A percentile compares a stretch with the other conserved stretches of the same genome.
Conservation (phyloP, 2,113 vertebrate genomes). For the Tylochromis polylepis region DNA sequence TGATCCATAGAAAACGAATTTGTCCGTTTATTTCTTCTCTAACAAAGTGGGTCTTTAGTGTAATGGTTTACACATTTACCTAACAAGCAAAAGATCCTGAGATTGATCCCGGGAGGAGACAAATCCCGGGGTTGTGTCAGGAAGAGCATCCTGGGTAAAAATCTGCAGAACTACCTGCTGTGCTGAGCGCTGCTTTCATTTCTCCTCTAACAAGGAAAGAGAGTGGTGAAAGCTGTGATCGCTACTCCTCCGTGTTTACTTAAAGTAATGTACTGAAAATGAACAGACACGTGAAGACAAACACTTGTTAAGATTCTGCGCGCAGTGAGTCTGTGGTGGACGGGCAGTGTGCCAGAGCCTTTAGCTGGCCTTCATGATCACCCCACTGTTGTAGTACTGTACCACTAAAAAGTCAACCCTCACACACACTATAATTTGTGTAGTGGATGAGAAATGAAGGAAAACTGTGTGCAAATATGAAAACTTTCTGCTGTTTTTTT, state of each 20-base stretch:
- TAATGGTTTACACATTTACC: neutral
- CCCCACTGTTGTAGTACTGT: neutral
- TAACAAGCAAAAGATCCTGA: neutral
- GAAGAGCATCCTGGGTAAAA: neutral
- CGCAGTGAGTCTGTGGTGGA: neutral
- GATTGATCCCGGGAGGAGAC: neutral
- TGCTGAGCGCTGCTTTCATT: neutral
- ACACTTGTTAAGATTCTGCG: constrained; percentile 11
- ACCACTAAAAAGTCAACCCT: neutral
- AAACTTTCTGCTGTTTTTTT: neutral
- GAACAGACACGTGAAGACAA: neutral
- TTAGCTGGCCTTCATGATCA: neutral
- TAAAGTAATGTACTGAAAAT: neutral
- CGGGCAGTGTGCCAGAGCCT: constrained; percentile 20
- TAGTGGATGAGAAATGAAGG: neutral
- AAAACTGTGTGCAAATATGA: neutral
- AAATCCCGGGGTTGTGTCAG: neutral
- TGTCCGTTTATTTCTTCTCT: neutral
- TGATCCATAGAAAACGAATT: neutral
- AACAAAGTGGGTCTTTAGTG: neutral
- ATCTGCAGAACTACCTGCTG: neutral
- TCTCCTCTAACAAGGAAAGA: neutral
- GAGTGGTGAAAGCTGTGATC: neutral
- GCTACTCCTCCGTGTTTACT: neutral
- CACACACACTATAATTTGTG: neutral